phyloP scores from a whole-genome alignment of 2,113 vertebrate species.

The Neofelis nebulosa region DNA sequence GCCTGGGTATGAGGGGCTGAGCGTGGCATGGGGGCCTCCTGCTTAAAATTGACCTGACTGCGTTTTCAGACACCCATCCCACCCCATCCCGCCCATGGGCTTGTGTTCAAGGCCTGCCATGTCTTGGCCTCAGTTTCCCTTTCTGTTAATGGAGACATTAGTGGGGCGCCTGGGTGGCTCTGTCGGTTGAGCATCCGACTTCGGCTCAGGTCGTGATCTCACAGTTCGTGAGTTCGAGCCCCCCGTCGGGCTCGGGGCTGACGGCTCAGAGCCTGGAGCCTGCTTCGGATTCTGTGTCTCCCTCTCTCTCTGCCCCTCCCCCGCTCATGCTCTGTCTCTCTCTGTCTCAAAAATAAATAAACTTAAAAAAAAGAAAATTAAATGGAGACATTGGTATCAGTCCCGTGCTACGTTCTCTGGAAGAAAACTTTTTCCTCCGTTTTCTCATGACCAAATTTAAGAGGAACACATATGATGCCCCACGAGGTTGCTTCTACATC shows the following conservation, averaged over 20 bases:
- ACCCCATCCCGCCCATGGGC: rapidly evolving
- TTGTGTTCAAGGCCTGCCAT: background rate
- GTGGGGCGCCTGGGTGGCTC: too few species aligned
- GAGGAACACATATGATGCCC: background rate
- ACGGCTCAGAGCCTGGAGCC: too few species aligned
- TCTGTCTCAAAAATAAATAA: too few species aligned
- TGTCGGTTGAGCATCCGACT: too few species aligned
- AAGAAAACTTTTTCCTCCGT: background rate
- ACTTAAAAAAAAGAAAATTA: too few species aligned
- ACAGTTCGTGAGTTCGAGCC: too few species aligned
- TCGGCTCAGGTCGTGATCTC: too few species aligned
- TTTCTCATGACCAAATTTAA: background rate
- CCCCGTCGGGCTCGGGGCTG: too few species aligned
- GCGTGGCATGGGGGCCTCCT: rapidly evolving
- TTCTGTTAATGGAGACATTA: background rate
- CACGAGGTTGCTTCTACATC: background rate
- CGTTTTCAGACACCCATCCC: too few species aligned
- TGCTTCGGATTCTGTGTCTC: too few species aligned
- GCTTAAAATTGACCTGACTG: background rate
- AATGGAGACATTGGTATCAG: background rate
- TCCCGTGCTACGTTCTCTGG: background rate
- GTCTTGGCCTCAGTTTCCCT: background rate
- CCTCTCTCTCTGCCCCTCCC: too few species aligned
- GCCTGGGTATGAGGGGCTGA: background rate
- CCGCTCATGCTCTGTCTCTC: too few species aligned